Percentiles rank a stretch among this genome's conserved stretches.
Conservation (phyloP, 2,113 vertebrate genomes). For the Meriones unguiculatus region DNA sequence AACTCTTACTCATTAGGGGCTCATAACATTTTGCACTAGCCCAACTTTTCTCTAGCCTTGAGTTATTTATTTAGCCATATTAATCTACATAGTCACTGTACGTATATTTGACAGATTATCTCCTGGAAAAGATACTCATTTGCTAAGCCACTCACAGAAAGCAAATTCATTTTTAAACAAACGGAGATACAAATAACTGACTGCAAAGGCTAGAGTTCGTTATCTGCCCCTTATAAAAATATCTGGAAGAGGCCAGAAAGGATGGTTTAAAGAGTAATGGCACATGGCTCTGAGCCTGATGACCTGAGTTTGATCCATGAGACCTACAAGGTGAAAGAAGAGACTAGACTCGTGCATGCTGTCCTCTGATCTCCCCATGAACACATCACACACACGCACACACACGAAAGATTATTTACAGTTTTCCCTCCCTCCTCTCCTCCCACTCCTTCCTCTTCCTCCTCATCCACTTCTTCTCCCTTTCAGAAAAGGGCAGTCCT, state of each 20-base stretch:
- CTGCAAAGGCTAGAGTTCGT: background rate
- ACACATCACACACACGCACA: background rate
- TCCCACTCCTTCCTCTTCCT: background rate
- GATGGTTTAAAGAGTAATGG: background rate
- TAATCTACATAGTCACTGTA: background rate
- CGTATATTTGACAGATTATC: background rate
- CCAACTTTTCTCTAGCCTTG: background rate
- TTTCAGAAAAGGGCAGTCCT: background rate
- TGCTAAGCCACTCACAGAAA: background rate
- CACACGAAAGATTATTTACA: background rate
- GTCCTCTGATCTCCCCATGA: background rate
- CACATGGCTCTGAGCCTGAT: background rate
- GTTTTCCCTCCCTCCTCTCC: background rate
- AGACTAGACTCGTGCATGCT: background rate
- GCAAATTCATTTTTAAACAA: slow-evolving; percentile 33
- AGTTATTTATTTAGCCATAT: background rate
- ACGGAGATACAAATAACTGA: background rate
- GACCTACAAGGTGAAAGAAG: no score
- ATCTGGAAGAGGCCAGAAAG: background rate
- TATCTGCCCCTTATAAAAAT: background rate
- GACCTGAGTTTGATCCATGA: background rate
- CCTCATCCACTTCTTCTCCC: background rate
- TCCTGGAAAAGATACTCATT: background rate
- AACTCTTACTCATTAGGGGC: background rate
- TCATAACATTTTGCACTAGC: background rate